These are phyloP conservation scores for Cremastinae sp. DNA, from an alignment of 2,888 invertebrate species.

Conservation along the genomic window DNA sequence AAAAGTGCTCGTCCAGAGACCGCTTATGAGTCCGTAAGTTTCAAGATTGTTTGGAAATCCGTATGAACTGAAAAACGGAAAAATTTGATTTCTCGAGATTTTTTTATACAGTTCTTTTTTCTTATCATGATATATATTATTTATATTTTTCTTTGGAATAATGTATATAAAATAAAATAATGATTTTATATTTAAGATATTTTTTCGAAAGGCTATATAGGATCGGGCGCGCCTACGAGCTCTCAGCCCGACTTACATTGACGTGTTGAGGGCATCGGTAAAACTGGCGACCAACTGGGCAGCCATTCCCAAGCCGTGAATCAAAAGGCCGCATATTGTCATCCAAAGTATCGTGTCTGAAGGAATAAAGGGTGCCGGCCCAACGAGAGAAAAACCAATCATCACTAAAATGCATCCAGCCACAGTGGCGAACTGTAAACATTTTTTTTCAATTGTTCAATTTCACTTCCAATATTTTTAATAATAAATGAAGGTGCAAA, in stretches of 20 bases:
- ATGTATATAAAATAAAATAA: slow-evolving; percentile 16
- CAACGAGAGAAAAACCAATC: slow-evolving; percentile 87
- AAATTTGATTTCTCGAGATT: slow-evolving; percentile 2
- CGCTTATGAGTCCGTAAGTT: slow-evolving; percentile 94
- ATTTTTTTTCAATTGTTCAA: slow-evolving; percentile 4
- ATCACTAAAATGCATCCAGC: slow-evolving; percentile 86
- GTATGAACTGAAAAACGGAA: slow-evolving; percentile 81
- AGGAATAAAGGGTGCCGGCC: slow-evolving; percentile 90
- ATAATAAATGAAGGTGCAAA: too few species aligned
- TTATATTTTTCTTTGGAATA: too few species aligned
- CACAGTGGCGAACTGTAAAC: slow-evolving; percentile 82
- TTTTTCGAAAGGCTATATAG: not conserved
- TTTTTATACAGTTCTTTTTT: too few species aligned
- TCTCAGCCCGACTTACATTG: slow-evolving; percentile 85
- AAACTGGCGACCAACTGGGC: slow-evolving; percentile 93
- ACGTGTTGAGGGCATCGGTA: slow-evolving; percentile 89
- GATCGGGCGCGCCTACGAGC: slow-evolving; percentile 21
- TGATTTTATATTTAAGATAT: not conserved
- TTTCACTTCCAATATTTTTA: not conserved
- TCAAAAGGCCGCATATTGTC: slow-evolving; percentile 86
- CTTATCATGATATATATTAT: too few species aligned
- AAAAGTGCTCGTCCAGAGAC: slow-evolving; percentile 94
- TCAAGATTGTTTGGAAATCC: slow-evolving; percentile 92
- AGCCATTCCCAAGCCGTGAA: slow-evolving; percentile 92
- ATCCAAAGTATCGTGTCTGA: slow-evolving; percentile 85